phyloP scores from a whole-genome alignment of 2,888 invertebrate species.

The Eustalomyia histrio region DNA sequence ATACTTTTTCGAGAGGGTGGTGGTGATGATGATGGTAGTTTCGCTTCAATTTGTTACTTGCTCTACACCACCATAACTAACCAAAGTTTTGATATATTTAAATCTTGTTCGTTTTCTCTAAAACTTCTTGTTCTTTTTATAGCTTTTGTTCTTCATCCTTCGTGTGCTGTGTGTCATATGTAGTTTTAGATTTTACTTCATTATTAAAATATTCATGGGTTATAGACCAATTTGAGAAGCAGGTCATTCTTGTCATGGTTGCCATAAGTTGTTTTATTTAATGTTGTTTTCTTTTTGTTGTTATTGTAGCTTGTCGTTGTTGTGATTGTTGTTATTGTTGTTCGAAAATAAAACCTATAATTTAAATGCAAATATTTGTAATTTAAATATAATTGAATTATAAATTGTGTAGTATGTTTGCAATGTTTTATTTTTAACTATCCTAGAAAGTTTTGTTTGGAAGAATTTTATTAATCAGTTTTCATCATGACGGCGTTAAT shows the following conservation, averaged over 20 bases:
- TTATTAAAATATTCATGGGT: conserved; percentile 32
- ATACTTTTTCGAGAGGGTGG: neutral
- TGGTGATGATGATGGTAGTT: neutral
- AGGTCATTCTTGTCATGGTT: conserved; percentile 36
- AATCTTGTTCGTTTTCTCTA: neutral
- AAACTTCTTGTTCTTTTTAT: neutral
- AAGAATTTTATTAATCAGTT: conserved; percentile 54
- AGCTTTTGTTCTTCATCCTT: neutral
- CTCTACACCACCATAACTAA: neutral
- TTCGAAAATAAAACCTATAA: conserved; percentile 22
- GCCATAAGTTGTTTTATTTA: neutral
- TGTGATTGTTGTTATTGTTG: conserved; percentile 1
- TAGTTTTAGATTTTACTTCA: conserved; percentile 23
- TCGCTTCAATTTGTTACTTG: neutral
- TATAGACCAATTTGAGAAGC: conserved; percentile 2
- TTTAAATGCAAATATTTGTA: conserved; percentile 52
- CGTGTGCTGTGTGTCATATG: conserved; percentile 24
- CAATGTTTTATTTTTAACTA: conserved; percentile 3
- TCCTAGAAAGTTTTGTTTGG: neutral
- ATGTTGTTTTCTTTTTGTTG: no score
- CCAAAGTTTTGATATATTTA: neutral
- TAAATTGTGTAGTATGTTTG: neutral
- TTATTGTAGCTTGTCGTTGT: neutral
- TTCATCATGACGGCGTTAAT: conserved; percentile 51
- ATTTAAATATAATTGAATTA: conserved; percentile 44